Evolutionary conservation across 2,888 invertebrate genomes (phyloP).

Genomic region (Muscina levida): DNA sequence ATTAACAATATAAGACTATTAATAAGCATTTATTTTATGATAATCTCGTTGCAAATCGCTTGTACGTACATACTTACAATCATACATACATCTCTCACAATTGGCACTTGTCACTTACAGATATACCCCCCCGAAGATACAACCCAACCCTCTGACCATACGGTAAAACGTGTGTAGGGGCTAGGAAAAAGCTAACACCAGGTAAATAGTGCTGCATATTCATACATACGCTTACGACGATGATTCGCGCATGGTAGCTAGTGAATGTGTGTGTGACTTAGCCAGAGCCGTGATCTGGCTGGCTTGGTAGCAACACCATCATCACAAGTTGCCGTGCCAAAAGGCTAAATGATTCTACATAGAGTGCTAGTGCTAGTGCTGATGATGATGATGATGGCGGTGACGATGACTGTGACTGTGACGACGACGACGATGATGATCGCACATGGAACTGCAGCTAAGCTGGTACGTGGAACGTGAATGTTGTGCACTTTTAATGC

Average conservation of each 20-base stretch:
- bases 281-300: no score
- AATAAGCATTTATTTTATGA: conserved; percentile 30
- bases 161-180: no score
- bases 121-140: background rate
- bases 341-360: conserved; percentile 21
- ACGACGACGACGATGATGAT: no score
- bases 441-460: conserved; percentile 7
- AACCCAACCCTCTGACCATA: no score
- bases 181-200: no score
- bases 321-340: conserved; percentile 14
- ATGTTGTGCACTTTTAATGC: conserved; percentile 50
- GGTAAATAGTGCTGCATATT: no score
- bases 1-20: conserved; percentile 21
- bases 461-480: conserved; percentile 32
- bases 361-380: background rate
- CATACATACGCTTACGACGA: no score
- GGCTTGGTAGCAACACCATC: no score
- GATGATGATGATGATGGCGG: no score
- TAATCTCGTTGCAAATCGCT: background rate
- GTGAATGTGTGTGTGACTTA: no score
- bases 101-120: conserved; percentile 25
- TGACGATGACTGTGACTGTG: no score
- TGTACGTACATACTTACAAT: background rate
- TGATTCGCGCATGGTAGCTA: no score
- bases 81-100: conserved; percentile 15